phyloP scores from a whole-genome alignment of 2,113 vertebrate genomes.

The Pyxicephalus adspersus region DNA sequence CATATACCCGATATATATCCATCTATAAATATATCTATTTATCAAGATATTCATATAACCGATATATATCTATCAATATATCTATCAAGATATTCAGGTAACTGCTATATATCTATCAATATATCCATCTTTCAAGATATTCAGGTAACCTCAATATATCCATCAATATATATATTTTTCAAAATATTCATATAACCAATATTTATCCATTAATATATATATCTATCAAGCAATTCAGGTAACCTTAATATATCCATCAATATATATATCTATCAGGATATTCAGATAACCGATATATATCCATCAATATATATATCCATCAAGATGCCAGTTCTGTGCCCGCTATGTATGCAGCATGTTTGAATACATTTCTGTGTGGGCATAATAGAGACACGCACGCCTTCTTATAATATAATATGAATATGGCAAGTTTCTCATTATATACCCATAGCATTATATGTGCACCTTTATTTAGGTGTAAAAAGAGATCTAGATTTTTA shows the following conservation, averaged over 20 bases:
- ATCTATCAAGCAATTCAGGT: neutral
- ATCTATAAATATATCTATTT: constrained; percentile 20
- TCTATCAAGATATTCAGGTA: no score
- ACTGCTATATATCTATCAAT: constrained; percentile 21
- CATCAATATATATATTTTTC: neutral
- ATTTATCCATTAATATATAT: neutral
- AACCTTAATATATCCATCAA: no score
- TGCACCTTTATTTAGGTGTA: neutral
- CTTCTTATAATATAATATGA: no score
- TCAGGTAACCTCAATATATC: neutral
- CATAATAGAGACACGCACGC: neutral
- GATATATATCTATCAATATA: no score
- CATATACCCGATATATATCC: no score
- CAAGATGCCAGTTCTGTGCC: neutral
- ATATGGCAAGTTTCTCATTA: no score
- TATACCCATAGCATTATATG: no score
- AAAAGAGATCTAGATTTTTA: neutral
- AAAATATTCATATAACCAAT: neutral
- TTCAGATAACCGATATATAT: no score
- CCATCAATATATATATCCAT: no score
- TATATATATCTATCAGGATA: no score
- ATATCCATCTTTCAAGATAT: neutral
- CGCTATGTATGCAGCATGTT: neutral
- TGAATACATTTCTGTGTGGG: neutral
- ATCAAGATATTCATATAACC: no score